Evolutionary conservation across 2,888 invertebrate genomes (phyloP).

Genomic region (Eulithis prunata): DNA sequence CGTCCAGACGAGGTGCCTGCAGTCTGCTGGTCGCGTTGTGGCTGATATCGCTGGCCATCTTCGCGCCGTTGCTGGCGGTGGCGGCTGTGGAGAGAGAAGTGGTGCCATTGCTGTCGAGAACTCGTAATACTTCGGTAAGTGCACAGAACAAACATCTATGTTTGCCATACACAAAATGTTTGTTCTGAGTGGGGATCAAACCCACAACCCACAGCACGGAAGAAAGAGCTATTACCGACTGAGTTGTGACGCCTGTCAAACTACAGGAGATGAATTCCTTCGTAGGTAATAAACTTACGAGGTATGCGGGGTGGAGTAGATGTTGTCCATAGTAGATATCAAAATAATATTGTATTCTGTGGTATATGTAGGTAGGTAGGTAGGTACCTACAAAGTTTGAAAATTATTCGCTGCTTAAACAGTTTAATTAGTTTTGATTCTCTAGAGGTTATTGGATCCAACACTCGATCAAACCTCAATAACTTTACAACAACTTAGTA

Average conservation of each 20-base stretch:
- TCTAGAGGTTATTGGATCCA: neutral
- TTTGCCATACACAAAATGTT: too few relatives aligned
- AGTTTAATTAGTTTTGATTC: neutral
- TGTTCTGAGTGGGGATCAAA: too few relatives aligned
- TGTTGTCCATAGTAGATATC: too few relatives aligned
- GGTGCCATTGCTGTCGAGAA: slow-evolving; percentile 64
- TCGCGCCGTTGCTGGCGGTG: slow-evolving; percentile 86
- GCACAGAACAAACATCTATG: neutral
- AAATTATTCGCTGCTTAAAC: neutral
- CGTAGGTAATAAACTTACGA: too few relatives aligned
- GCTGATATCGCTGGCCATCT: slow-evolving; percentile 87
- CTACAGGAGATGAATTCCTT: too few relatives aligned
- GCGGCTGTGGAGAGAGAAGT: slow-evolving; percentile 72
- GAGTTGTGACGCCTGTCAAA: too few relatives aligned
- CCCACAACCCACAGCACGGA: too few relatives aligned
- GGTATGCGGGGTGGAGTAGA: too few relatives aligned
- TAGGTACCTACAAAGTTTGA: too few relatives aligned
- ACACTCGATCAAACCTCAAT: neutral
- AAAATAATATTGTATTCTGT: too few relatives aligned
- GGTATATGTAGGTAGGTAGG: too few relatives aligned
- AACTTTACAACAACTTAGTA: neutral
- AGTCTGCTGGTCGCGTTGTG: slow-evolving; percentile 86
- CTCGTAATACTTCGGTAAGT: slow-evolving; percentile 71
- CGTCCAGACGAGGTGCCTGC: slow-evolving; percentile 87
- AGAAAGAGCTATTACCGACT: too few relatives aligned